phyloP scores from a whole-genome alignment of 2,113 vertebrate genomes.

The Brachionichthys hirsutus region DNA sequence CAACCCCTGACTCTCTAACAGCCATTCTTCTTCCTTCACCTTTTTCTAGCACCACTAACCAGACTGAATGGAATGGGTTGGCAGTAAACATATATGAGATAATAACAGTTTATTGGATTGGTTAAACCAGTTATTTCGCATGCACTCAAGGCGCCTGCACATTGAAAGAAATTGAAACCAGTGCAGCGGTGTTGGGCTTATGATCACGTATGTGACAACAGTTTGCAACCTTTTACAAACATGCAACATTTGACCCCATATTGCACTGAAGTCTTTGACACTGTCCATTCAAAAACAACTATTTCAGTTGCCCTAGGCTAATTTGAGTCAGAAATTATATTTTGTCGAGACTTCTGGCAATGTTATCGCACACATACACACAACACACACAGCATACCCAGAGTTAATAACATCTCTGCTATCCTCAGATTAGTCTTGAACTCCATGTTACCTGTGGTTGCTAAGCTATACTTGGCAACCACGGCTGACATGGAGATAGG shows the following conservation, averaged over 20 bases:
- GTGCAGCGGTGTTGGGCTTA: too few relatives aligned
- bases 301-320: conserved; percentile 15
- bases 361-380: conserved; percentile 57
- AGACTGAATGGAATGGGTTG: too few relatives aligned
- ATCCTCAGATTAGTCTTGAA: conserved; percentile 63
- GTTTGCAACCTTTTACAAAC: background rate
- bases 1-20: too few relatives aligned
- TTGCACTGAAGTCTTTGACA: conserved; percentile 15
- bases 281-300: conserved; percentile 41
- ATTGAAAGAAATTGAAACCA: too few relatives aligned
- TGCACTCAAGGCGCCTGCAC: too few relatives aligned
- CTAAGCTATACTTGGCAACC: conserved; percentile 30
- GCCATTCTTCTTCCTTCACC: too few relatives aligned
- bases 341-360: conserved; percentile 55
- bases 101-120: too few relatives aligned
- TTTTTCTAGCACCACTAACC: too few relatives aligned
- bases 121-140: too few relatives aligned
- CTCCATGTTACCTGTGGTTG: conserved; percentile 53
- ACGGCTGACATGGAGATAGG: conserved; percentile 16
- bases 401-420: conserved; percentile 43
- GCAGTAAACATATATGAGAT: too few relatives aligned
- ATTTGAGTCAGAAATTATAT: conserved; percentile 41
- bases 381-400: conserved; percentile 47
- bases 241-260: conserved; percentile 40
- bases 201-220: too few relatives aligned